Percentiles rank a stretch among this genome's conserved stretches.
phyloP scores from a whole-genome alignment of 2,113 vertebrate genomes.

The Dipodomys spectabilis region DNA sequence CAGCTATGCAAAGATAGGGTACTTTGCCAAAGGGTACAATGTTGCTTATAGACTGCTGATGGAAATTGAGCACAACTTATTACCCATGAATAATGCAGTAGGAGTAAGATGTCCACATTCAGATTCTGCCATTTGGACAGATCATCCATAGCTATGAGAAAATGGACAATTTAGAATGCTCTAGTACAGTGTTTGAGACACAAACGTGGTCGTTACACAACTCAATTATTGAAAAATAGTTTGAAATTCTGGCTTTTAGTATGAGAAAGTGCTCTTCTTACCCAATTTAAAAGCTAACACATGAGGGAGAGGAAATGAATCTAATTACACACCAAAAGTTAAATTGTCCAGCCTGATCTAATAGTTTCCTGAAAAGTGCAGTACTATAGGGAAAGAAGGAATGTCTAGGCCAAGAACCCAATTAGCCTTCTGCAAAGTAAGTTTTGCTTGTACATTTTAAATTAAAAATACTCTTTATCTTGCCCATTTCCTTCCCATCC shows the following conservation, averaged over 20 bases:
- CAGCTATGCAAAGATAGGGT: neutral
- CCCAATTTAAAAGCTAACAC: neutral
- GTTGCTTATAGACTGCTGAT: neutral
- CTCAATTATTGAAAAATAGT: slow-evolving; percentile 5
- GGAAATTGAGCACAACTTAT: neutral
- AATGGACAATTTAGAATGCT: neutral
- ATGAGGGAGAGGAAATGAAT: neutral
- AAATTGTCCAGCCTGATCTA: slow-evolving; percentile 33
- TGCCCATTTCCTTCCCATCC: neutral
- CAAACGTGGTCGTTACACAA: neutral
- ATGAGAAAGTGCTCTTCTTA: slow-evolving; percentile 12
- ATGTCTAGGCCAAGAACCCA: neutral
- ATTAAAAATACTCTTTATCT: slow-evolving; percentile 2
- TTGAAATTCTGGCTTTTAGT: neutral
- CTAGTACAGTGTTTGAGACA: neutral
- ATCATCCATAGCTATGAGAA: neutral
- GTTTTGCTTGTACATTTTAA: neutral
- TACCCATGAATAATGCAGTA: neutral
- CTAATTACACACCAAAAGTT: slow-evolving; percentile 47
- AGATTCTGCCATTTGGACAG: neutral
- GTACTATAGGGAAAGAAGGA: neutral
- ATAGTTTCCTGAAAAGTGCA: slow-evolving; percentile 47
- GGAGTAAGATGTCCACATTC: neutral
- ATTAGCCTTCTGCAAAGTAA: neutral
- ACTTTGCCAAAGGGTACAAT: neutral